Conservation (phyloP, 2,888 invertebrate genomes). For the Ichneumoninae sp. region DNA sequence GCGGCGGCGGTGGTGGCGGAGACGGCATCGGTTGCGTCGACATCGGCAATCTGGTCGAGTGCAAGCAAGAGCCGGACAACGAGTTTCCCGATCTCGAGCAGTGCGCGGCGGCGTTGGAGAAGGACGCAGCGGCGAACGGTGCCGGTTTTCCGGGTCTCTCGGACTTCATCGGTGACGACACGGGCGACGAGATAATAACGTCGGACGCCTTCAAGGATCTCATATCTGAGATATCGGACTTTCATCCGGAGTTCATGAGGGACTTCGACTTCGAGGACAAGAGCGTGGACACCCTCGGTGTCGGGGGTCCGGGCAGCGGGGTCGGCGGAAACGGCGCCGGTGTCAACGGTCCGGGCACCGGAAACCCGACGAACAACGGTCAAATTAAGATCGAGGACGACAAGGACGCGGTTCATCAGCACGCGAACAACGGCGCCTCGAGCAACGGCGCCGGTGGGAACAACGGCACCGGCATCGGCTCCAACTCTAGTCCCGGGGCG, state of each 20-base stretch:
- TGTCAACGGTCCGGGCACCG: constrained; percentile 68
- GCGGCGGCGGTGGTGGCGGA: constrained; percentile 73
- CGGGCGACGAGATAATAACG: constrained; percentile 91
- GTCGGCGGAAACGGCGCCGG: constrained; percentile 65
- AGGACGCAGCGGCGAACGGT: constrained; percentile 91
- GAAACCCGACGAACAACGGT: constrained; percentile 76
- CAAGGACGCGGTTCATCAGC: constrained; percentile 80
- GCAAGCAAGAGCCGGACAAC: constrained; percentile 93
- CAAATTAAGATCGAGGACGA: constrained; percentile 83
- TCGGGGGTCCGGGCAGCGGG: constrained; percentile 57
- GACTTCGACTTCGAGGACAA: constrained; percentile 91
- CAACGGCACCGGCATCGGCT: constrained; percentile 71
- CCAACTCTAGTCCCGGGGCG: constrained; percentile 82
- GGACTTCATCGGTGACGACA: constrained; percentile 93
- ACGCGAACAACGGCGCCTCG: constrained; percentile 75
- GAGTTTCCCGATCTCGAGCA: constrained; percentile 94
- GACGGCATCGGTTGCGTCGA: constrained; percentile 84
- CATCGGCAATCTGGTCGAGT: constrained; percentile 90
- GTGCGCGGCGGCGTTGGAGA: constrained; percentile 93
- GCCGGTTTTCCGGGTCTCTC: constrained; percentile 92
- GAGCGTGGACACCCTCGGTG: constrained; percentile 78
- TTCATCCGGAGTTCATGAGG: constrained; percentile 92
- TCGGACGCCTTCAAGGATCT: constrained; percentile 93
- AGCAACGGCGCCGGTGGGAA: constrained; percentile 74
- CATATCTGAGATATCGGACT: constrained; percentile 94